phyloP scores from a whole-genome alignment of 2,888 invertebrate genomes.

The Micropterix aruncella region DNA sequence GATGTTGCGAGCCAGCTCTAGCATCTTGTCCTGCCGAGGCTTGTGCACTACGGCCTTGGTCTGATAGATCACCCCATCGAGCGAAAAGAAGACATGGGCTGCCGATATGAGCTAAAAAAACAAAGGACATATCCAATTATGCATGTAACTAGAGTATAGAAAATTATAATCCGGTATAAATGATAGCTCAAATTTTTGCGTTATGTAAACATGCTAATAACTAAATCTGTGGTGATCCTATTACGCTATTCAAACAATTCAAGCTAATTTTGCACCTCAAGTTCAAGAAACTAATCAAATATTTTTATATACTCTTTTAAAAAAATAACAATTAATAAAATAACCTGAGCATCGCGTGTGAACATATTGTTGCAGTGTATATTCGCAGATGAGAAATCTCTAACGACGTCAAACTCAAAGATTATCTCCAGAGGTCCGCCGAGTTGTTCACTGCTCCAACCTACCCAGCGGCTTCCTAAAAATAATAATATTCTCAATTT shows the following conservation, averaged over 20 bases:
- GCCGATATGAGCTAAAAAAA: constrained; percentile 54
- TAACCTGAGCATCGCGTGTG: constrained; percentile 64
- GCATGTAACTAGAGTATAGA: constrained; percentile 6
- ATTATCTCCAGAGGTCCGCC: constrained; percentile 54
- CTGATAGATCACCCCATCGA: constrained; percentile 64
- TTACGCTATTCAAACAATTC: no score
- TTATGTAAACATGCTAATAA: no score
- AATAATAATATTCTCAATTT: no score
- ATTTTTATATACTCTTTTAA: no score
- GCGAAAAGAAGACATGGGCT: constrained; percentile 63
- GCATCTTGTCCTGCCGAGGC: constrained; percentile 38
- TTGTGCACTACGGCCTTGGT: constrained; percentile 48
- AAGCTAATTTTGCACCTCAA: no score
- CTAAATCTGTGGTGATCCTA: no score
- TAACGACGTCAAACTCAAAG: constrained; percentile 66
- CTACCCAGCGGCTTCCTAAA: constrained; percentile 66
- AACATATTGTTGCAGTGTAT: constrained; percentile 72
- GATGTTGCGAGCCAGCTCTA: constrained; percentile 47
- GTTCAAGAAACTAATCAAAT: no score
- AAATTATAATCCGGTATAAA: constrained; percentile 2
- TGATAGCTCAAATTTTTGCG: no score
- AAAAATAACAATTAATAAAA: no score
- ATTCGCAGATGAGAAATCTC: constrained; percentile 58
- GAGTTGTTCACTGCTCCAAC: constrained; percentile 62
- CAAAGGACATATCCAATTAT: constrained; percentile 10